A percentile compares a stretch with the other conserved stretches of the same genome.
phyloP scores from a whole-genome alignment of 2,797 vertebrate genomes.

The Enteromius mattozi region DNA sequence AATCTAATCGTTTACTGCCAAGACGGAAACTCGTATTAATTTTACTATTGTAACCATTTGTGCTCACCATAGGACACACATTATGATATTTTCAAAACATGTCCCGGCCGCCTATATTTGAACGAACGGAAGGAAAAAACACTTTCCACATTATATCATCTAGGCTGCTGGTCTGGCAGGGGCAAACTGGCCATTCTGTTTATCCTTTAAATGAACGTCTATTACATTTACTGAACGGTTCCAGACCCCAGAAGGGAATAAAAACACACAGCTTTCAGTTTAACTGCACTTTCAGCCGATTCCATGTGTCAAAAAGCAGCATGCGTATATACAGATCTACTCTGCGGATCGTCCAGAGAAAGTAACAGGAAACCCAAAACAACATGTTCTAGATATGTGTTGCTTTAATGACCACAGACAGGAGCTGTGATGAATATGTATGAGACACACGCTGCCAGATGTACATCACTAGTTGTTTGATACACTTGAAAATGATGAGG shows the following conservation, averaged over 20 bases:
- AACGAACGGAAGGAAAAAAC: slow-evolving; percentile 33
- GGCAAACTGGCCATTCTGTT: slow-evolving; percentile 73
- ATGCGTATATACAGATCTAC: slow-evolving; percentile 66
- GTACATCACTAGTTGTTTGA: not conserved
- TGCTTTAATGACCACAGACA: slow-evolving; percentile 65
- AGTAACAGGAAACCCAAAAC: slow-evolving; percentile 64
- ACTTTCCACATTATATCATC: slow-evolving; percentile 71
- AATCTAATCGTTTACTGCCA: not conserved
- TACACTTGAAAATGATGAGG: not conserved
- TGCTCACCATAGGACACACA: not conserved
- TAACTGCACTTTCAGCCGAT: slow-evolving; percentile 64
- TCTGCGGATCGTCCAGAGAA: slow-evolving; percentile 53
- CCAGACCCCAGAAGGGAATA: slow-evolving; percentile 63
- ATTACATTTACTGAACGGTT: slow-evolving; percentile 69
- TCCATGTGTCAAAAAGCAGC: slow-evolving; percentile 69
- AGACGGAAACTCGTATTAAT: too few relatives aligned
- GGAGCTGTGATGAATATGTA: slow-evolving; percentile 43
- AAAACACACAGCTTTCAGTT: slow-evolving; percentile 48
- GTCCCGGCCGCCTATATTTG: not conserved
- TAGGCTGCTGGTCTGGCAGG: slow-evolving; percentile 71
- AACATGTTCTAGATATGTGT: slow-evolving; percentile 55
- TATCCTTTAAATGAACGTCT: slow-evolving; percentile 73
- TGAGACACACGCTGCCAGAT: slow-evolving; percentile 30
- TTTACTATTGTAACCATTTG: not conserved
- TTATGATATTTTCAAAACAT: slow-evolving; percentile 13